Conservation (phyloP, 2,797 vertebrate species). For the Vespertilio murinus region DNA sequence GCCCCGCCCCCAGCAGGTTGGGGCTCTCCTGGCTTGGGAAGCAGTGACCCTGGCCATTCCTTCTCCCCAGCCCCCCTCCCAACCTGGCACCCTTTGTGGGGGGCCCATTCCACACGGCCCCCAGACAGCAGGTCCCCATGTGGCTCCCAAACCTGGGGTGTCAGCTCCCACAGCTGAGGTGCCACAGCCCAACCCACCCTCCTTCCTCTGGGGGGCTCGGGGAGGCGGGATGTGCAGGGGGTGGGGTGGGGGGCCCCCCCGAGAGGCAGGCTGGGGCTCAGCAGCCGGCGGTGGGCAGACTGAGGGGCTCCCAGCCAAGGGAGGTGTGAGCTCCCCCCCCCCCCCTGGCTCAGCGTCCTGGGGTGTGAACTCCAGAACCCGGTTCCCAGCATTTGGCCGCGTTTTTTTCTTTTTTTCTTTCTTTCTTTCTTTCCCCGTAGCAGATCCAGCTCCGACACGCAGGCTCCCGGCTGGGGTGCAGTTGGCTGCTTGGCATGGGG, state of each 20-base stretch:
- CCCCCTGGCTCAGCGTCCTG: slow-evolving; percentile 58
- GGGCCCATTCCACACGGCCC: neutral
- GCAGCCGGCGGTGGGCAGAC: slow-evolving; percentile 74
- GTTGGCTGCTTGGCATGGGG: neutral
- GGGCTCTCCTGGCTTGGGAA: neutral
- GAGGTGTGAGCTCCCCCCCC: slow-evolving; percentile 71
- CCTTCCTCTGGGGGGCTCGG: neutral
- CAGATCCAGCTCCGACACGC: neutral
- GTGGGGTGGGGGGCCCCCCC: slow-evolving; percentile 7
- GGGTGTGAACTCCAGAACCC: slow-evolving; percentile 69
- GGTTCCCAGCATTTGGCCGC: slow-evolving; percentile 65
- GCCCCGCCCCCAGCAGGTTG: neutral
- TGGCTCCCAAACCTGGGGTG: neutral
- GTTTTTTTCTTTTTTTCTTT: neutral
- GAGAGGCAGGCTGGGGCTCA: neutral
- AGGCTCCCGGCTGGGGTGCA: slow-evolving; percentile 19
- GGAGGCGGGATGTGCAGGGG: neutral
- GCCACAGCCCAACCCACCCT: neutral
- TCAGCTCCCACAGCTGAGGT: neutral
- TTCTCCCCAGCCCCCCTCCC: neutral
- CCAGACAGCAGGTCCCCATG: slow-evolving; percentile 37
- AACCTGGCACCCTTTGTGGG: neutral
- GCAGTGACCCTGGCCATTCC: neutral
- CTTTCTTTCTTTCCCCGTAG: slow-evolving; percentile 31
- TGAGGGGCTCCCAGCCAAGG: slow-evolving; percentile 70